Evolutionary conservation across 92 coral and sea anemone species (phyloP), one percentile per base, ranked within the genome.

Genomic region (Epizoanthus stellaris): DNA sequence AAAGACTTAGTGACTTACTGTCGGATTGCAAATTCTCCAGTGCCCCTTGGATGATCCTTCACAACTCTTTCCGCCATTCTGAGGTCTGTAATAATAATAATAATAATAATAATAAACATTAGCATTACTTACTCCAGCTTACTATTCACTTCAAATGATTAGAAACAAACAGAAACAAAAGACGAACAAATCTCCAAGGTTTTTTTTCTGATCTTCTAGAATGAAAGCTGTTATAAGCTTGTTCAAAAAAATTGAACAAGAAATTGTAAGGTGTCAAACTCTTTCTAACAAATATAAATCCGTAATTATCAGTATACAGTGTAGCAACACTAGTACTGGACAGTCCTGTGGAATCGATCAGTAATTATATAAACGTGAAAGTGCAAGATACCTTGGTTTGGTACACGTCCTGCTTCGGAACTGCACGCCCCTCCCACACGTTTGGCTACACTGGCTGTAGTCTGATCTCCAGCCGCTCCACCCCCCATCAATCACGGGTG

Each of bases 361-460:
- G 17, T 59, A 59, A 0, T 59, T 21, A 13, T 65, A 42, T 6
- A 23, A 65, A 65, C 9, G 13, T 19, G 23, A 21, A 65, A 65
- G 14, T 19, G 2, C 9, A 36, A 87, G 89, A 85, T 80, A 94
- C 98, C 75, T 65, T 60, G 98, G 98, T 47, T 91, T 91, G 74
- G 71, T 91, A 47, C 98, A 96, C 5, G 82, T 62, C 72, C 98
- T 85, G 20, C 80, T 43, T 23, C 88, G 90, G 87, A 63, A 82
- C 73, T 91, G 95, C 23, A 92, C 98, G 11, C 98, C 98, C 42
- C 93, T 86, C 9, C 92, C 95, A 70, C 98, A 96, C 0, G 92
- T n/a, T 21, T 77, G 80, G 20, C 93, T 80, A 70, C 98, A 96
- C 0, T 70, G 16, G 3, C 87, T 65, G 89, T 94, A 92, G 5